These are phyloP conservation scores for Bradysia coprophila DNA, from an alignment of 1,140 invertebrate species.

Conservation along the genomic window DNA sequence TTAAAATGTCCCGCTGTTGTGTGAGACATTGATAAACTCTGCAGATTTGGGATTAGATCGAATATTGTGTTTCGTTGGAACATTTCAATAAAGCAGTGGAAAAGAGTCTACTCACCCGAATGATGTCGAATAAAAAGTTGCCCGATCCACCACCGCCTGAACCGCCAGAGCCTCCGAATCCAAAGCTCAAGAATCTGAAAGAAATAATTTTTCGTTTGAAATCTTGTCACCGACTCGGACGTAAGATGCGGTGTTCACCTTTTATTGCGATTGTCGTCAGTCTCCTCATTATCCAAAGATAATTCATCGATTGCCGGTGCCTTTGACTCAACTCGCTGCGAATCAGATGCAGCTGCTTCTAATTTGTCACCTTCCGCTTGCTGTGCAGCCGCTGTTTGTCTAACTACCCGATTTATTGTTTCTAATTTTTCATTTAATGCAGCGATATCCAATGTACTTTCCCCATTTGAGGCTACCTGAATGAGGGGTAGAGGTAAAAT, in stretches of 20 bases:
- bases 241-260: too few species aligned
- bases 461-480: constrained; percentile 6
- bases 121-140: constrained; percentile 73
- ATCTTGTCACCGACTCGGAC: not conserved
- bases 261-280: constrained; percentile 62
- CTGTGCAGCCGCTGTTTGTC: constrained; percentile 15
- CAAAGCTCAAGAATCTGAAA: constrained; percentile 48
- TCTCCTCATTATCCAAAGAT: constrained; percentile 35
- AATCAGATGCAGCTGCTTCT: constrained; percentile 18
- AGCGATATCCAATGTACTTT: constrained; percentile 20
- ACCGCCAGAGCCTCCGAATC: constrained; percentile 29
- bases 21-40: too few species aligned
- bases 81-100: too few species aligned
- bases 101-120: constrained; percentile 64
- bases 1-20: too few species aligned
- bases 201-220: not conserved
- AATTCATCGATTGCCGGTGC: constrained; percentile 34
- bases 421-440: constrained; percentile 23
- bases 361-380: constrained; percentile 8
- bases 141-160: constrained; percentile 50
- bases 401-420: constrained; percentile 22
- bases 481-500: too few species aligned
- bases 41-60: too few species aligned
- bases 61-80: too few species aligned
- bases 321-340: constrained; percentile 25